Percentiles rank a stretch among this genome's conserved stretches.
These are phyloP conservation scores for Liparis tanakae DNA, from an alignment of 2,797 vertebrate genomes.

Conservation along the genomic window DNA sequence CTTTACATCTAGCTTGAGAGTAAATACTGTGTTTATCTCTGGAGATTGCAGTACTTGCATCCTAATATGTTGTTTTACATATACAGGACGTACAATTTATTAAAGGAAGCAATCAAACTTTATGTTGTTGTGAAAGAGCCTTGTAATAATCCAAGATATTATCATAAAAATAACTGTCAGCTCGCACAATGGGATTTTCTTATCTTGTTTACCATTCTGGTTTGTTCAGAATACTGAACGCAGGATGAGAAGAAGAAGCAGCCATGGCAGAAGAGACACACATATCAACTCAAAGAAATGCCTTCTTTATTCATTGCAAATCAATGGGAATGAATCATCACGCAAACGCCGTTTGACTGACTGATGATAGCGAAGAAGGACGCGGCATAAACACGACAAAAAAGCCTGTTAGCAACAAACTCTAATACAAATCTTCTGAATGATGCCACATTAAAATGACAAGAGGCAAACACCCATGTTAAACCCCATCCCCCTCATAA, in stretches of 20 bases:
- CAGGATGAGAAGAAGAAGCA: neutral
- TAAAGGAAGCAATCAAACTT: slow-evolving; percentile 69
- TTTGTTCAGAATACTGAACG: neutral
- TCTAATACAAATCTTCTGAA: neutral
- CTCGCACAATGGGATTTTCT: neutral
- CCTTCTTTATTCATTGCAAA: slow-evolving; percentile 8
- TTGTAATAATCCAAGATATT: slow-evolving; percentile 50
- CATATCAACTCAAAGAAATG: neutral
- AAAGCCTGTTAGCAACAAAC: slow-evolving; percentile 6
- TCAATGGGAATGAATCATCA: neutral
- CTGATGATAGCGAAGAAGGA: neutral
- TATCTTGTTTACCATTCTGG: neutral
- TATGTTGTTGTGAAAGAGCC: slow-evolving; percentile 47
- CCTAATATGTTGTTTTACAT: slow-evolving; percentile 44
- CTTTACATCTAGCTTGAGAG: slow-evolving; percentile 29
- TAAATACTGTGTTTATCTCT: slow-evolving; percentile 47
- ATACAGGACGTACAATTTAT: slow-evolving; percentile 51
- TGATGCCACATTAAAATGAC: slow-evolving; percentile 13
- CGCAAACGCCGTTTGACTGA: neutral
- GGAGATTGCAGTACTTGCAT: slow-evolving; percentile 34
- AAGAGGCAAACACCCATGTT: slow-evolving; percentile 5
- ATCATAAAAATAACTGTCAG: slow-evolving; percentile 60
- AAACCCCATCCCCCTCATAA: neutral
- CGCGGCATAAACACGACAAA: neutral
- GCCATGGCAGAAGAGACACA: neutral